Base-by-base conservation (phyloP, 2,888 invertebrate species). In the Drosophila meridiana region DNA sequence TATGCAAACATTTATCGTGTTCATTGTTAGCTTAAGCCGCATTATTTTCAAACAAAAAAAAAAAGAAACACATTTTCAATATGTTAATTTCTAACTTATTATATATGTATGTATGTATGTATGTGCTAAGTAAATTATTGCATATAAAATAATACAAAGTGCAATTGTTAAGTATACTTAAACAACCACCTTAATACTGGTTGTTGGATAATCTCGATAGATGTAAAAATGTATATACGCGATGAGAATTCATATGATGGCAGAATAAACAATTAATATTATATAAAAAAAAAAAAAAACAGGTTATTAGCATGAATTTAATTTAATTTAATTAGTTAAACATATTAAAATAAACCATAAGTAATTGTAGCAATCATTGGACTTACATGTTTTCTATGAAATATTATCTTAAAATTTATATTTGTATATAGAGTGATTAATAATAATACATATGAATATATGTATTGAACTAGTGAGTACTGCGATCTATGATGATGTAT, bases 91-190 rank as follows among this genome's bases (percentile, higher is more conserved):
- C 56, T 43, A 73, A 64, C 56, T 56, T 34, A 73, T 32, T 70
- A 30, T 48, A 48, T 26, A 47, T 48, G 3, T 70, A 81, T 89
- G 58, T 70, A 78, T 87, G 53, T 76, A 87, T 76, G 67, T 78
- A 75, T 83, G 80, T 83, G 73, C 78, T 83, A 84, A 88, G 87
- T 88, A 85, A 73, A 52, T 48, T 56, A 68, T 32, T 73, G 69
- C 73, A 52, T 60, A 58, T 60, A 30, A 38, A 42, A 26, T 6
- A 56, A 59, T 50, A 26, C 34, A 45, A 52, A 13, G 42, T 42
- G 26, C n/a, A 69, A 66, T 38, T 63, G n/a, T 69, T 83, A 89
- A 87, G 83, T 86, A 82, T 61, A 47, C 34, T 50, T 60, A 8
- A 3, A 6, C 0, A 11, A 6, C 5, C 11, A 11, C 20, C 32